Evolutionary conservation across 2,888 invertebrate genomes (phyloP).

Genomic region (Tenthredo mesomela): DNA sequence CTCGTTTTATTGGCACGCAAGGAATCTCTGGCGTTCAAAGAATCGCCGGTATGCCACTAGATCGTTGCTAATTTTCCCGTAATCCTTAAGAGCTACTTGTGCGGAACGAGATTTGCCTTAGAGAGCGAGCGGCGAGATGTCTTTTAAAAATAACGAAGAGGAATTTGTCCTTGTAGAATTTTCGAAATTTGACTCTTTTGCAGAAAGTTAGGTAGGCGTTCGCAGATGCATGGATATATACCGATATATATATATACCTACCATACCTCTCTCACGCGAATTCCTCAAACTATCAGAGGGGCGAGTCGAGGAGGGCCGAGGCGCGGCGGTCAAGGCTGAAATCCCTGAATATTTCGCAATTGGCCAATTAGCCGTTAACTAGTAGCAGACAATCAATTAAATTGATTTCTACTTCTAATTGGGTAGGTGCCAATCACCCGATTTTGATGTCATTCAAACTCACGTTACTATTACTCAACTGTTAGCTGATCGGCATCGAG

Average conservation of each 20-base stretch:
- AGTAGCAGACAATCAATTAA: conserved; percentile 32
- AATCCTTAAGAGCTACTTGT: not conserved
- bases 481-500: conserved; percentile 7
- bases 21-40: conserved; percentile 4
- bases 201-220: not conserved
- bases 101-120: not conserved
- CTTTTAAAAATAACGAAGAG: not conserved
- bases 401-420: conserved; percentile 50
- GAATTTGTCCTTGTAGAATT: conserved; percentile 41
- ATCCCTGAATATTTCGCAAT: conserved; percentile 47
- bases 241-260: not conserved
- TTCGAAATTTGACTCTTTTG: conserved; percentile 20
- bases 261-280: conserved; percentile 33
- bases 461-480: not conserved
- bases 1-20: conserved; percentile 17
- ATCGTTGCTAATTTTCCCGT: conserved; percentile 46
- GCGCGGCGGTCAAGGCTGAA: conserved; percentile 36
- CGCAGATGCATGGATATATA: not conserved
- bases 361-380: conserved; percentile 51
- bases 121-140: not conserved
- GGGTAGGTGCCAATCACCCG: conserved; percentile 53
- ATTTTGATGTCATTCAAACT: conserved; percentile 43
- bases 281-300: not conserved
- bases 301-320: not conserved
- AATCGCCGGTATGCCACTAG: conserved; percentile 37